Conservation (phyloP, 2,888 invertebrate genomes). For the Mesodorylaimus sp. region DNA sequence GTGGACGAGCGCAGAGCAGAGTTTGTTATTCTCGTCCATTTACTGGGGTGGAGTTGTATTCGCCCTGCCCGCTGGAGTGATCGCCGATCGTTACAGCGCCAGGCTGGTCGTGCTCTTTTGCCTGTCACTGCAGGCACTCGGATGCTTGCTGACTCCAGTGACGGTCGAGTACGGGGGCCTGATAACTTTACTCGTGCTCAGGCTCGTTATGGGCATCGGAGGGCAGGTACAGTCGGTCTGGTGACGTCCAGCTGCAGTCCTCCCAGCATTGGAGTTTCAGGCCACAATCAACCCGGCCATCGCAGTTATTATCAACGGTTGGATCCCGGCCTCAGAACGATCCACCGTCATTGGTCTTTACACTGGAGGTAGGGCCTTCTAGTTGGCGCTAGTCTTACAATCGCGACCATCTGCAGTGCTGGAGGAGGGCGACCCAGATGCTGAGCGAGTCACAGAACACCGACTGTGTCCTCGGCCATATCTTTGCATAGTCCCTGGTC, state of each 20-base stretch:
- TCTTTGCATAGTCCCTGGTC: too few species aligned
- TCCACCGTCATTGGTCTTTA: background rate
- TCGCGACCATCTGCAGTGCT: too few species aligned
- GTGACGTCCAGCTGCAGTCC: too few species aligned
- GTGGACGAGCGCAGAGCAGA: background rate
- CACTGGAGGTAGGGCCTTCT: constrained; percentile 2
- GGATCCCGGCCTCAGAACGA: constrained; percentile 4
- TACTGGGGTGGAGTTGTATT: background rate
- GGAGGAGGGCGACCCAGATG: too few species aligned
- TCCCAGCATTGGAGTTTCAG: background rate
- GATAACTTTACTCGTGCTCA: too few species aligned
- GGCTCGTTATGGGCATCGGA: too few species aligned
- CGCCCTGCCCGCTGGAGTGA: background rate
- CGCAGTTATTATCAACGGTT: background rate
- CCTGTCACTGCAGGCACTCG: background rate
- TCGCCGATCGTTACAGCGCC: background rate
- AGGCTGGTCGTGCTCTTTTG: background rate
- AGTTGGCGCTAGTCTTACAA: too few species aligned
- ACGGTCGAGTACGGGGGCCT: too few species aligned
- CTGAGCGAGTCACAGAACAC: too few species aligned
- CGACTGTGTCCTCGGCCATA: too few species aligned
- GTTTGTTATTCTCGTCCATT: constrained; percentile 2
- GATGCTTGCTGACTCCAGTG: background rate
- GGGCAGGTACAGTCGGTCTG: too few species aligned
- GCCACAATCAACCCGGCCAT: background rate